These are phyloP conservation scores for Folsomia candida DNA, from an alignment of 2,888 invertebrate species.

Conservation along the genomic window DNA sequence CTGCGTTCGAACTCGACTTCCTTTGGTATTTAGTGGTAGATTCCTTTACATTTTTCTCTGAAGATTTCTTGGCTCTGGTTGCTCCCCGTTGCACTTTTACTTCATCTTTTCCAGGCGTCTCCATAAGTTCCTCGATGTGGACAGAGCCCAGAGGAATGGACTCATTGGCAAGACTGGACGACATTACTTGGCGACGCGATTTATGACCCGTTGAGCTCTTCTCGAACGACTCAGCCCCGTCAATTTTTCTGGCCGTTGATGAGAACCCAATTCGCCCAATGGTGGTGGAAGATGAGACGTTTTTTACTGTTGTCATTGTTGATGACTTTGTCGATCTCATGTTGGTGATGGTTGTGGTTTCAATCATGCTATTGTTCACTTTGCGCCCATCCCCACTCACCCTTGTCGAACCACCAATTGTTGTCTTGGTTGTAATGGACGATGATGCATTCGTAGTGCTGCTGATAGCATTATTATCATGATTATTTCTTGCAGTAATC, in stretches of 20 bases:
- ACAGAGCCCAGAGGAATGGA: slow-evolving; percentile 9
- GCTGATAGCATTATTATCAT: no score
- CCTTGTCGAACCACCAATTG: background rate
- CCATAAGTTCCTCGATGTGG: slow-evolving; percentile 2
- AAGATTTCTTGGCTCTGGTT: background rate
- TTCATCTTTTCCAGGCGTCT: background rate
- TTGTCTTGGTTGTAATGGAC: slow-evolving; percentile 26
- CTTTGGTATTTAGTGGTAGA: background rate
- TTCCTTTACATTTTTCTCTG: background rate
- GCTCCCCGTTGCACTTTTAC: no score
- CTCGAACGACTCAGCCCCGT: background rate
- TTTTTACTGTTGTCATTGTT: slow-evolving; percentile 7
- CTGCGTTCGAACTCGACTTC: slow-evolving; percentile 10
- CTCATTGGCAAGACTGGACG: background rate
- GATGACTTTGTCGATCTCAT: slow-evolving; percentile 12
- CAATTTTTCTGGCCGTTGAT: slow-evolving; percentile 1
- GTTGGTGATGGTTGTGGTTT: background rate
- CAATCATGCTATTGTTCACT: background rate
- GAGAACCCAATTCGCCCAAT: background rate
- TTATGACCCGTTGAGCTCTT: background rate
- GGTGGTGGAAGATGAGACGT: background rate
- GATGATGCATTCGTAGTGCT: slow-evolving; percentile 7
- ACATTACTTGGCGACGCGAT: no score
- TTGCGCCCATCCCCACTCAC: background rate
- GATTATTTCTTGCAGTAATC: background rate